Conservation (phyloP, 2,113 vertebrate species). For the Heterochromis multidens region DNA sequence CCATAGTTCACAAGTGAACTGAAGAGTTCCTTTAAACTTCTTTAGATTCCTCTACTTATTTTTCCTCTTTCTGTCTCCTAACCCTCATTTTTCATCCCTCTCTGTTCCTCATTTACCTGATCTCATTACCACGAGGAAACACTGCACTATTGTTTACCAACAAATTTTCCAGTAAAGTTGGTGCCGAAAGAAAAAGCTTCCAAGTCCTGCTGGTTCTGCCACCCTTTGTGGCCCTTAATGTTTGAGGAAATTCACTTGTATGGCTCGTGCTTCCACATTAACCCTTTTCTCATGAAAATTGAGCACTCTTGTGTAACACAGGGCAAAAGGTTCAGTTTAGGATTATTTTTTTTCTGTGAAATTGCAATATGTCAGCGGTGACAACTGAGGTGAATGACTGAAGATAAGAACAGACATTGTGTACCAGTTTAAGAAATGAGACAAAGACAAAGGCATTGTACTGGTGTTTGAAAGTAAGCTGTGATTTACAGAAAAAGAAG, state of each 20-base stretch:
- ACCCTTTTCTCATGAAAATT: constrained; percentile 4
- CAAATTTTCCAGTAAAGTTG: not conserved
- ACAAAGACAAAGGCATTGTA: constrained; percentile 47
- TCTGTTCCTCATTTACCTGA: constrained; percentile 4
- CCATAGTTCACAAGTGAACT: not conserved
- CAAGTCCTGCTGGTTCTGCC: not conserved
- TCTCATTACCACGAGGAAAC: constrained; percentile 35
- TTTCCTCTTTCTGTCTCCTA: not conserved
- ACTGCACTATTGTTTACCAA: constrained; percentile 45
- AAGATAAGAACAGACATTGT: constrained; percentile 36
- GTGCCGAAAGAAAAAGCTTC: constrained; percentile 11
- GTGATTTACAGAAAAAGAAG: not conserved
- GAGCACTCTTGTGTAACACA: constrained; percentile 8
- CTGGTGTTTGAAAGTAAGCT: constrained; percentile 58
- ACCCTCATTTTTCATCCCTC: not conserved
- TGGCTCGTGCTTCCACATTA: not conserved
- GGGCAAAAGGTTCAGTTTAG: constrained; percentile 42
- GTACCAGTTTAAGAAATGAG: constrained; percentile 41
- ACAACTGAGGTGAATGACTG: constrained; percentile 14
- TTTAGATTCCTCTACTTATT: not conserved
- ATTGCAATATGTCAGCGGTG: constrained; percentile 5
- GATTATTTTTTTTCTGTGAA: not conserved
- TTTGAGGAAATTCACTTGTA: constrained; percentile 1
- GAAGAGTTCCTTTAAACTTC: not conserved
- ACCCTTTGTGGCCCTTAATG: not conserved